Percentiles rank a stretch among this genome's conserved stretches.
These are phyloP conservation scores for Tipula confusa DNA, from an alignment of 2,888 invertebrate species.

Conservation along the genomic window DNA sequence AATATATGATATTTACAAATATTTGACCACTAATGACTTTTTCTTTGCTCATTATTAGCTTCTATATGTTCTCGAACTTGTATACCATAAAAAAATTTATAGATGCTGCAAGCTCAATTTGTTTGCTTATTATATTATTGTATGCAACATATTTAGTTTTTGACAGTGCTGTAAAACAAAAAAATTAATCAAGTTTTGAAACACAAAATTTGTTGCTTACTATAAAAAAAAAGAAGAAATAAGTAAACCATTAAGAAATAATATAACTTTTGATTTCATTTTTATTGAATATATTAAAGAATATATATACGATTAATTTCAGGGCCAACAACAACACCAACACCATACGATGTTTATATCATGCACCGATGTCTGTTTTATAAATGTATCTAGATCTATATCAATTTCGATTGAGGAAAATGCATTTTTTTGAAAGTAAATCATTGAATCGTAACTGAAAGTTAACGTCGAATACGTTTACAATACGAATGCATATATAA, in stretches of 20 bases:
- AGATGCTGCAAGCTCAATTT: not conserved
- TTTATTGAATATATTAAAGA: constrained; percentile 8
- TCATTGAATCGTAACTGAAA: not conserved
- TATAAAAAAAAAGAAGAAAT: not conserved
- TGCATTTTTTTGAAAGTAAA: constrained; percentile 8
- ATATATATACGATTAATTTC: not conserved
- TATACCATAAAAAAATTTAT: not conserved
- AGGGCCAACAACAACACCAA: not conserved
- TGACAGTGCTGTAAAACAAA: not conserved
- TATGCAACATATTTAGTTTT: not conserved
- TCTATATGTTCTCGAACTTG: not conserved
- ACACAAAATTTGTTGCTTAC: too few relatives aligned
- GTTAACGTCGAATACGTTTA: not conserved
- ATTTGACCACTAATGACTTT: constrained; percentile 20
- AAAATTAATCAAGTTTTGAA: not conserved
- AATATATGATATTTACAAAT: not conserved
- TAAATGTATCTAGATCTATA: not conserved
- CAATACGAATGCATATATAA: not conserved
- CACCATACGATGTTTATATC: not conserved
- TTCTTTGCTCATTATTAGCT: not conserved
- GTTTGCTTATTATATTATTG: not conserved
- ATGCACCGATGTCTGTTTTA: not conserved
- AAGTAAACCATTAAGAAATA: not conserved
- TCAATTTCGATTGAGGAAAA: not conserved
- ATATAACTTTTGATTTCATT: constrained; percentile 1